phyloP scores from a whole-genome alignment of 2,797 vertebrate species.

The Sebastiscus tertius region DNA sequence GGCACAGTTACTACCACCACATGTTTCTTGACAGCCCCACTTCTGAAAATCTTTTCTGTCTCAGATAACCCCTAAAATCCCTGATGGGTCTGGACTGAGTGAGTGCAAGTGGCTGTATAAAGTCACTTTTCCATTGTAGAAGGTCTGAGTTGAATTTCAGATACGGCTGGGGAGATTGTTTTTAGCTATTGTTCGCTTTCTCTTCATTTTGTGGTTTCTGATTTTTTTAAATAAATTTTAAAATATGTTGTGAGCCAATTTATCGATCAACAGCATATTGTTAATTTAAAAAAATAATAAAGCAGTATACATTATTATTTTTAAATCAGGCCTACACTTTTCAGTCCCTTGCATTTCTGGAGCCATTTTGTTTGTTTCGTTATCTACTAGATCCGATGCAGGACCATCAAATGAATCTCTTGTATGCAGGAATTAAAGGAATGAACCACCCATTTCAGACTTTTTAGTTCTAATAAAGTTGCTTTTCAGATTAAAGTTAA shows the following conservation, averaged over 20 bases:
- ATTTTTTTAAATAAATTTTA: neutral
- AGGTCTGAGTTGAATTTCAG: conserved; percentile 16
- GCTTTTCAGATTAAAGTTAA: neutral
- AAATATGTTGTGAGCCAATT: neutral
- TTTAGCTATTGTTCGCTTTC: neutral
- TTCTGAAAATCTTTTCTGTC: conserved; percentile 42
- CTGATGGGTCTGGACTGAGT: conserved; percentile 36
- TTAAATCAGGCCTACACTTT: neutral
- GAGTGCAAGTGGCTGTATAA: conserved; percentile 27
- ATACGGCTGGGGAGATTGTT: neutral
- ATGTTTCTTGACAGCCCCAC: conserved; percentile 43
- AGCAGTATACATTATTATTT: neutral
- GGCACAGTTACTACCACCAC: conserved; percentile 38
- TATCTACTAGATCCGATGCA: neutral
- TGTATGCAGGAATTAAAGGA: neutral
- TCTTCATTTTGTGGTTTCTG: neutral
- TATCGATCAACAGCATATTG: neutral
- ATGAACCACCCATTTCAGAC: neutral
- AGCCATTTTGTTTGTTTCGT: neutral
- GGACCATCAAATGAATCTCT: neutral
- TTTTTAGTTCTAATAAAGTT: neutral
- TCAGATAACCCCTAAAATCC: conserved; percentile 53
- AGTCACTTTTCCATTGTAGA: conserved; percentile 15
- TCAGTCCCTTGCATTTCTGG: neutral
- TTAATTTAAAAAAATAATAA: neutral